phyloP scores from a whole-genome alignment of 2,113 vertebrate genomes.

The Anarhynchus alexandrinus region DNA sequence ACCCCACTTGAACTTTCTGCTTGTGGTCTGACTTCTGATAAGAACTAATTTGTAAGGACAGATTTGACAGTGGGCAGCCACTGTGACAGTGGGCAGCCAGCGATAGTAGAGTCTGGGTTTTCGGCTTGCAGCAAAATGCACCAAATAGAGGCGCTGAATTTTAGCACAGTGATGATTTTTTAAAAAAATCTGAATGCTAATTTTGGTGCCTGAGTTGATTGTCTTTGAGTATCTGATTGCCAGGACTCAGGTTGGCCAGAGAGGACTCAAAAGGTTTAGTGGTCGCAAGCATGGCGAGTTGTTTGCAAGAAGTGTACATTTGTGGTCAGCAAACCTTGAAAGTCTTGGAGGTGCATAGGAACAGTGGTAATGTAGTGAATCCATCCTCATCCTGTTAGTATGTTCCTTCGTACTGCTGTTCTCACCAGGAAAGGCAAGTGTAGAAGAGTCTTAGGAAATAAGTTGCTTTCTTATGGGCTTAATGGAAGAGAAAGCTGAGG shows the following conservation, averaged over 20 bases:
- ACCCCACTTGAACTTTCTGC: conserved; percentile 28
- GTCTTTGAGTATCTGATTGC: background rate
- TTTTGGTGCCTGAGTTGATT: background rate
- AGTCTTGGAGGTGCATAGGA: background rate
- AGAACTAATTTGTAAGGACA: background rate
- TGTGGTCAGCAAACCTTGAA: background rate
- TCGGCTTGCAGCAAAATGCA: background rate
- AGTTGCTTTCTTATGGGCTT: background rate
- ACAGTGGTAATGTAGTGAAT: background rate
- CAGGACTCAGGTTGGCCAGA: background rate
- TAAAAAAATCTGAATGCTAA: background rate
- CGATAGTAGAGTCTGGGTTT: background rate
- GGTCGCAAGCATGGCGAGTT: background rate
- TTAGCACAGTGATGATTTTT: background rate
- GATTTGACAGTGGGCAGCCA: background rate
- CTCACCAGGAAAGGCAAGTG: background rate
- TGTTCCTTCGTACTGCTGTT: background rate
- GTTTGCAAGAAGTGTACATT: background rate
- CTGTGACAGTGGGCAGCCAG: background rate
- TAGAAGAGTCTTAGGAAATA: background rate
- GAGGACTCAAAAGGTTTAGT: background rate
- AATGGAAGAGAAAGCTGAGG: background rate
- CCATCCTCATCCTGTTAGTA: background rate
- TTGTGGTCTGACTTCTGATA: background rate
- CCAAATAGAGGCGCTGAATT: background rate